Percentiles rank a stretch among this genome's conserved stretches.
These are phyloP conservation scores for Drosophila ficusphila DNA, from an alignment of 1,140 invertebrate species.

Conservation along the genomic window DNA sequence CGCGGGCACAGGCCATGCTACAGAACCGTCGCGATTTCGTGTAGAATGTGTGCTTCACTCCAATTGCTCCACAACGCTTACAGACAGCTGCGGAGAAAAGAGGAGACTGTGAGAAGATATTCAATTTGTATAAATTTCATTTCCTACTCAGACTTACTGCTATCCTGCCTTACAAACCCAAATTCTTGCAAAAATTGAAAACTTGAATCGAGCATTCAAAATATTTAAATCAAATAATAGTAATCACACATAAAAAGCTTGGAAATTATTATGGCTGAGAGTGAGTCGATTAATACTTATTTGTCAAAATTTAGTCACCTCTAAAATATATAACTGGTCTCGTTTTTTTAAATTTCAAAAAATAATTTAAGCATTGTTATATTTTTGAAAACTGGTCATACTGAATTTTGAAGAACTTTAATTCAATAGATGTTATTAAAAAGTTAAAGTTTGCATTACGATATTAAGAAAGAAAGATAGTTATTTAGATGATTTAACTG, in stretches of 20 bases:
- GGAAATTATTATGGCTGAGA: slow-evolving; percentile 1
- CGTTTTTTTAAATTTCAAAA: too few species aligned
- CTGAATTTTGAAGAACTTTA: too few species aligned
- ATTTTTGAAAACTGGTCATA: too few species aligned
- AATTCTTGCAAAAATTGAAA: slow-evolving; percentile 37
- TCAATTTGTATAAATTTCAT: not conserved
- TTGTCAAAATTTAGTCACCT: too few species aligned
- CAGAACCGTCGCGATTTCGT: slow-evolving; percentile 93
- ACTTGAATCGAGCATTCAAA: not conserved
- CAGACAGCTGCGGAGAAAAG: slow-evolving; percentile 88
- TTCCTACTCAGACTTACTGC: not conserved
- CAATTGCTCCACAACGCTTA: slow-evolving; percentile 94
- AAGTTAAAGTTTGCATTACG: too few species aligned
- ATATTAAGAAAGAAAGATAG: too few species aligned
- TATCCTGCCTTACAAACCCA: slow-evolving; percentile 49
- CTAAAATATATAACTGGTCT: too few species aligned
- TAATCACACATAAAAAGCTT: not conserved
- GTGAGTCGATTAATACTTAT: slow-evolving; percentile 36
- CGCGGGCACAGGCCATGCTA: slow-evolving; percentile 90
- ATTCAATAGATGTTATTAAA: too few species aligned
- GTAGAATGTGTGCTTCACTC: slow-evolving; percentile 95
- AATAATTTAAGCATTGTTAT: too few species aligned
- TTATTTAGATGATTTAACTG: too few species aligned
- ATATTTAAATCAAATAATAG: not conserved
- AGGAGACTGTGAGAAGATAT: not conserved